Percentiles rank a stretch among this genome's conserved stretches.
Conservation (phyloP, 2,113 vertebrate genomes). For the Chlamydotis undulata region DNA sequence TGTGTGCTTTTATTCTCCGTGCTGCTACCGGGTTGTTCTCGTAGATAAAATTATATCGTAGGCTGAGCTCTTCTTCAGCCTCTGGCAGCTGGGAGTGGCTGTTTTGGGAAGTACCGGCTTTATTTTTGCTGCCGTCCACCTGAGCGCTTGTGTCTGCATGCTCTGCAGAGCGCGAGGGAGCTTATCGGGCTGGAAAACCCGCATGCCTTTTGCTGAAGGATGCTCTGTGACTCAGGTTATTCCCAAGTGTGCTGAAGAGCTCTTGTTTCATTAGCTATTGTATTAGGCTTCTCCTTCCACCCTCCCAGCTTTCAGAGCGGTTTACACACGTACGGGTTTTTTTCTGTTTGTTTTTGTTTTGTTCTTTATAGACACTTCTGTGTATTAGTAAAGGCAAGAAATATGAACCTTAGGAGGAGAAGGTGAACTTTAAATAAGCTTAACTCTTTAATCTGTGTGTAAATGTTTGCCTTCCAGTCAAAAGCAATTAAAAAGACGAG, state of each 20-base stretch:
- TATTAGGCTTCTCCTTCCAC: not conserved
- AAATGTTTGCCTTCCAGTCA: not conserved
- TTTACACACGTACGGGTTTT: not conserved
- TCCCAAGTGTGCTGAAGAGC: not conserved
- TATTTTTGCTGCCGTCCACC: not conserved
- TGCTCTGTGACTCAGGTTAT: not conserved
- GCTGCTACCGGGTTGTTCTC: not conserved
- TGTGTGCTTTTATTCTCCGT: not conserved
- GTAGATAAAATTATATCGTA: not conserved
- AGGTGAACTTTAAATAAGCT: not conserved
- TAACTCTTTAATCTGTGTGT: not conserved
- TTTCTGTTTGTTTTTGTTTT: not conserved
- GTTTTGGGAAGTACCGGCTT: not conserved
- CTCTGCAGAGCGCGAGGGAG: fast-evolving
- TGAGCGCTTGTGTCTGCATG: not conserved
- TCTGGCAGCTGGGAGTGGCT: not conserved
- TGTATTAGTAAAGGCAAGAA: not conserved
- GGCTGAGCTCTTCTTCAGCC: not conserved
- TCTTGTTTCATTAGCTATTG: too few species aligned
- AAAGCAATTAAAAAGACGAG: not conserved
- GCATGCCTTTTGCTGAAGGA: not conserved
- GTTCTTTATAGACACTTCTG: not conserved
- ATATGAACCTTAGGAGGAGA: not conserved
- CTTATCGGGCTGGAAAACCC: not conserved
- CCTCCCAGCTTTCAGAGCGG: too few species aligned